phyloP scores from a whole-genome alignment of 1,140 invertebrate species.

The Bombyx mandarina region DNA sequence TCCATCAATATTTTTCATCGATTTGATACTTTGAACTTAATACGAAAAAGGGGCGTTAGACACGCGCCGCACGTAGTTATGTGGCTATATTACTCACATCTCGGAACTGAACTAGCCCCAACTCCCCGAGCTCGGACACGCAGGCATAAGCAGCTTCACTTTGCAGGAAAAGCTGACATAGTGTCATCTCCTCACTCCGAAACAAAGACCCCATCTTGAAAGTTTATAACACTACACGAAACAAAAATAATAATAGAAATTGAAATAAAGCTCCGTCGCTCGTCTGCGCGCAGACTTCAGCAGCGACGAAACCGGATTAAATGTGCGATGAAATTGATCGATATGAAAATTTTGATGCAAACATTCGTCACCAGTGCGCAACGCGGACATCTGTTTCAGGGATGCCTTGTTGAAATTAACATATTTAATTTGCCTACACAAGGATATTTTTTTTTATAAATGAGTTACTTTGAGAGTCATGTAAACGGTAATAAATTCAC shows the following conservation, averaged over 20 bases:
- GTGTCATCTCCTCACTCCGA: slow-evolving; percentile 93
- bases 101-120: slow-evolving; percentile 94
- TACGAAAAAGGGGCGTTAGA: slow-evolving; percentile 19
- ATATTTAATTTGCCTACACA: background rate
- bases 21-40: slow-evolving; percentile 1
- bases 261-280: slow-evolving; percentile 41
- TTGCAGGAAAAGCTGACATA: slow-evolving; percentile 93
- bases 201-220: slow-evolving; percentile 83
- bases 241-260: slow-evolving; percentile 27
- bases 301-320: slow-evolving; percentile 55
- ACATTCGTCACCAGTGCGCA: slow-evolving; percentile 41
- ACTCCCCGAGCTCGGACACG: slow-evolving; percentile 92
- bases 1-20: background rate
- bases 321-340: slow-evolving; percentile 39
- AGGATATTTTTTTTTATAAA: background rate
- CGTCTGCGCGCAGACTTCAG: slow-evolving; percentile 53
- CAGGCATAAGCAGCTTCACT: slow-evolving; percentile 95
- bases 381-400: slow-evolving; percentile 26
- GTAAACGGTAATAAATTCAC: too few relatives aligned
- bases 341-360: slow-evolving; percentile 29
- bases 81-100: slow-evolving; percentile 79
- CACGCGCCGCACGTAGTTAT: slow-evolving; percentile 16
- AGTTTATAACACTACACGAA: slow-evolving; percentile 43
- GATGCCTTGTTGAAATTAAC: slow-evolving; percentile 14
- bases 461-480: background rate